These are phyloP conservation scores for Petrolisthes manimaculis DNA, from an alignment of 2,888 invertebrate genomes.

Conservation along the genomic window DNA sequence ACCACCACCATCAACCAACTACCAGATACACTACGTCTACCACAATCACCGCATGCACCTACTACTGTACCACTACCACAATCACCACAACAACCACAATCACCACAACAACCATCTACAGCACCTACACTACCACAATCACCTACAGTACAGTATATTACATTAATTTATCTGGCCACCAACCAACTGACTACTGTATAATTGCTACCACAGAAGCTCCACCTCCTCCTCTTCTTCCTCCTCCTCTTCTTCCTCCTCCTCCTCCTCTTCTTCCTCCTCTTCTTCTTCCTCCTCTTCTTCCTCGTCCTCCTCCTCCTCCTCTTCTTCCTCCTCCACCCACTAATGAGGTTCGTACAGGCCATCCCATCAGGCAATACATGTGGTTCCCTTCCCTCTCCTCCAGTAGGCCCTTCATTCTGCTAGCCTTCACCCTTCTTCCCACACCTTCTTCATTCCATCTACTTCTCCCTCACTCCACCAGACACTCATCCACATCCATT, in stretches of 20 bases:
- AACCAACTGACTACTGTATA: no score
- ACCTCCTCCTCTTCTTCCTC: constrained; percentile 8
- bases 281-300: background rate
- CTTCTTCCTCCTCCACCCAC: background rate
- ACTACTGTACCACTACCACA: background rate
- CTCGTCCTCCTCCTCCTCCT: background rate
- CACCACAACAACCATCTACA: background rate
- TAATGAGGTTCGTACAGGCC: no score
- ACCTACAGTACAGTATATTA: no score
- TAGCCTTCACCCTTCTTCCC: background rate
- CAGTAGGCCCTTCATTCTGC: background rate
- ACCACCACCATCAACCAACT: background rate
- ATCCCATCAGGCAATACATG: background rate
- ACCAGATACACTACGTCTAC: background rate
- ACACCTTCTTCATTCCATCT: background rate
- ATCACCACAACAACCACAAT: background rate
- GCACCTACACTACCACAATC: no score
- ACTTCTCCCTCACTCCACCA: background rate
- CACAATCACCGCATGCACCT: constrained; percentile 9
- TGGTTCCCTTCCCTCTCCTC: background rate
- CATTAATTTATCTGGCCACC: no score
- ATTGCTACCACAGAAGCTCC: background rate
- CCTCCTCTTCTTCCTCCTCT: background rate
- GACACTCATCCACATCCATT: background rate
- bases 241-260: background rate